A percentile compares a stretch with the other conserved stretches of the same genome.
Evolutionary conservation across 2,888 invertebrate genomes (phyloP).

Genomic region (Apamea anceps): DNA sequence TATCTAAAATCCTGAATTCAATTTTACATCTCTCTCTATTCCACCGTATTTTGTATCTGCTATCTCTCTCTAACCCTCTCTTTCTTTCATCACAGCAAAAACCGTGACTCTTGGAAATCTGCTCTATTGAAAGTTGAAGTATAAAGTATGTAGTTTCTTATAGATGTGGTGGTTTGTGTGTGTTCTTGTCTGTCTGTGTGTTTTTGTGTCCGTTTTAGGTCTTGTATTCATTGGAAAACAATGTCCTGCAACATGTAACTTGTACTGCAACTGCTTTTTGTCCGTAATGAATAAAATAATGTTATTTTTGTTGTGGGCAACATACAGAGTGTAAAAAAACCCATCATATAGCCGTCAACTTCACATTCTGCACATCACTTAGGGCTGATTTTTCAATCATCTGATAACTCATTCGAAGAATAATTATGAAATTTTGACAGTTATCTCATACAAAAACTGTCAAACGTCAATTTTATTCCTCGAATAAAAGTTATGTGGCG

Average conservation of each 20-base stretch:
- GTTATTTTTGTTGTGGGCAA: background rate
- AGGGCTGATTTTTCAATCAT: no score
- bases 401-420: no score
- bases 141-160: slow-evolving; percentile 75
- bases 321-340: background rate
- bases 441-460: no score
- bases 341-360: background rate
- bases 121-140: slow-evolving; percentile 79
- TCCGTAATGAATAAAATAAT: background rate
- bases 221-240: background rate
- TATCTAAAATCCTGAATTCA: slow-evolving; percentile 10
- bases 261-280: no score
- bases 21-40: slow-evolving; percentile 2
- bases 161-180: slow-evolving; percentile 62
- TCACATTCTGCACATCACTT: background rate
- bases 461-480: no score
- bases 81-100: slow-evolving; percentile 77
- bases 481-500: no score
- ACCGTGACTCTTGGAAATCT: slow-evolving; percentile 81
- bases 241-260: background rate
- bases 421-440: no score
- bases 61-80: slow-evolving; percentile 58
- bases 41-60: slow-evolving; percentile 26
- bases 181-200: slow-evolving; percentile 24
- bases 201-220: background rate